Evolutionary conservation across 2,888 invertebrate genomes (phyloP).

Genomic region (Mystacides longicornis): DNA sequence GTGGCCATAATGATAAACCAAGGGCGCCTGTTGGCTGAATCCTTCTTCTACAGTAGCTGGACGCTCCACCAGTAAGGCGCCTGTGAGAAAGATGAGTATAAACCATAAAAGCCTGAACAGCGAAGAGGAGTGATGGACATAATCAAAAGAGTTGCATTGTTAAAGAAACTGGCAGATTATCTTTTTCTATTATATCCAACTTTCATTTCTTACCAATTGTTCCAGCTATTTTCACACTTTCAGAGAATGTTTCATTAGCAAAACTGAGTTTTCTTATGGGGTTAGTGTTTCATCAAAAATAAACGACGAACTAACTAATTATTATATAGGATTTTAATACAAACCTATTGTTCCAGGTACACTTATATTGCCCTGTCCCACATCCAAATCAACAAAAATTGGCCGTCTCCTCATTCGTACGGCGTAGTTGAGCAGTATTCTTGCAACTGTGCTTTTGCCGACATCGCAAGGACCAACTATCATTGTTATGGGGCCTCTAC

Average conservation of each 20-base stretch:
- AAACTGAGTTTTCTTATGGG: too few relatives aligned
- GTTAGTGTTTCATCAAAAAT: too few relatives aligned
- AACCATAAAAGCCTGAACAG: too few relatives aligned
- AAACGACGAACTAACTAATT: too few relatives aligned
- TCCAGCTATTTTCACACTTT: too few relatives aligned
- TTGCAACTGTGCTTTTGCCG: slow-evolving; percentile 88
- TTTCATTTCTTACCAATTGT: not conserved
- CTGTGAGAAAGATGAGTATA: too few relatives aligned
- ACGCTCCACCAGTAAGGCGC: slow-evolving; percentile 83
- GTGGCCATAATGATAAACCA: slow-evolving; percentile 92
- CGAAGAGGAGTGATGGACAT: too few relatives aligned
- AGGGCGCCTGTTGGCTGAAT: slow-evolving; percentile 86
- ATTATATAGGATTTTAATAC: not conserved
- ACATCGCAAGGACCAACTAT: slow-evolving; percentile 93
- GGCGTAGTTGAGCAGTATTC: slow-evolving; percentile 89
- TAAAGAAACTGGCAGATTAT: too few relatives aligned
- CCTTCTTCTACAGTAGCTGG: slow-evolving; percentile 93
- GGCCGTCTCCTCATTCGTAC: slow-evolving; percentile 84
- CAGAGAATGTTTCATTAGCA: not conserved
- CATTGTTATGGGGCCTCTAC: slow-evolving; percentile 79
- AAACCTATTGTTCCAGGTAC: slow-evolving; percentile 84
- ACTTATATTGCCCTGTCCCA: slow-evolving; percentile 88
- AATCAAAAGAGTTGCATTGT: too few relatives aligned
- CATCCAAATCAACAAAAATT: slow-evolving; percentile 90
- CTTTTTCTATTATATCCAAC: too few relatives aligned